Evolutionary conservation across 92 coral and sea anemone genomes (phyloP).

Genomic region (Paragorgia papillata): DNA sequence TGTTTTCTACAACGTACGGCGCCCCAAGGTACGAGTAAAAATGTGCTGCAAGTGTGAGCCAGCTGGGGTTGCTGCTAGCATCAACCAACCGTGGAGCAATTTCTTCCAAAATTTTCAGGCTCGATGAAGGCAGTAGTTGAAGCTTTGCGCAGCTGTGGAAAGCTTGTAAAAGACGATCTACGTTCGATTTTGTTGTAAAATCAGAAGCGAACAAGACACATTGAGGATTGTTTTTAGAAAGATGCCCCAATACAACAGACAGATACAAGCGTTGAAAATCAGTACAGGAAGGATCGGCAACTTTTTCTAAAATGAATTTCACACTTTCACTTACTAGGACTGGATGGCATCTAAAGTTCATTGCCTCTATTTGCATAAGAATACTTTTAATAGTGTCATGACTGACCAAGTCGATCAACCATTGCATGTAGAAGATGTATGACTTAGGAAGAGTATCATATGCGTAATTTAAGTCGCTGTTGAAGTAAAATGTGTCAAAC

Average conservation of each 20-base stretch:
- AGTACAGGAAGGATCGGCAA: neutral
- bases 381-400: neutral
- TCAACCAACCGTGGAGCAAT: conserved; percentile 6
- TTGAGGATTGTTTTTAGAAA: neutral
- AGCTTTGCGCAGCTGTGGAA: neutral
- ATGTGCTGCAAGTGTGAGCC: conserved; percentile 31
- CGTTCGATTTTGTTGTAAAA: neutral
- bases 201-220: neutral
- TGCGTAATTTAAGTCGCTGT: neutral
- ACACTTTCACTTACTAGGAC: neutral
- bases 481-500: conserved; percentile 65
- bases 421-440: conserved; percentile 8
- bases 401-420: neutral
- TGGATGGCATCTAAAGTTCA: neutral
- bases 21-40: conserved; percentile 36
- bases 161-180: conserved; percentile 17
- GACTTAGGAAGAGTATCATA: conserved; percentile 5
- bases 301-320: conserved; percentile 2
- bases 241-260: conserved; percentile 9
- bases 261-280: conserved; percentile 21
- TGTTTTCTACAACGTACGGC: neutral
- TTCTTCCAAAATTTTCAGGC: conserved; percentile 13
- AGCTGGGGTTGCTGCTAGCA: conserved; percentile 33
- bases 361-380: conserved; percentile 1
- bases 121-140: neutral